phyloP scores from a whole-genome alignment of 92 coral and sea anemone genomes.

The Zoanthus sociatus region DNA sequence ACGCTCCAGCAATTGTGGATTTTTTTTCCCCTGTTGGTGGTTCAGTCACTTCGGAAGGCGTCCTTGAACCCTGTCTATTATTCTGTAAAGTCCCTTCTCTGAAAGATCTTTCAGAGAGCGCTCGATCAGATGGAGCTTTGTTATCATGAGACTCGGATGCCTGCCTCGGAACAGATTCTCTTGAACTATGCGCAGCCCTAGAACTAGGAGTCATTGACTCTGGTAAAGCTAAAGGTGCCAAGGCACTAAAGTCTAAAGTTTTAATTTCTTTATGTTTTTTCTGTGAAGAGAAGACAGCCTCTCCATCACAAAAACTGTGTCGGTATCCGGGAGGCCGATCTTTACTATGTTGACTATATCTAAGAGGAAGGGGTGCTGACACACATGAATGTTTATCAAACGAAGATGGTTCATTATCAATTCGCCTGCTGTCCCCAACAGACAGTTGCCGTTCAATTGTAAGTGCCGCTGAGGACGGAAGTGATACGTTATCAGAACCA shows the following conservation, averaged over 20 bases:
- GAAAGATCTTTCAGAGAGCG: constrained; percentile 65
- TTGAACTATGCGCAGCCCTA: constrained; percentile 52
- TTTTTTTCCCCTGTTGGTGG: constrained; percentile 50
- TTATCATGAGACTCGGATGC: not conserved
- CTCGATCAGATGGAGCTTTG: constrained; percentile 60
- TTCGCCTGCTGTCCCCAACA: not conserved
- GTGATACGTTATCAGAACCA: constrained; percentile 86
- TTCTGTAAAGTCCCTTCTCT: constrained; percentile 57
- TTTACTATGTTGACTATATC: constrained; percentile 52
- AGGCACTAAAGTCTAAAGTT: constrained; percentile 42
- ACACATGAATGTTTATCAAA: constrained; percentile 87
- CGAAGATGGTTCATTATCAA: constrained; percentile 48
- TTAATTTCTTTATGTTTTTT: constrained; percentile 39
- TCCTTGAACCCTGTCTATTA: constrained; percentile 71
- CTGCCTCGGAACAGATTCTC: constrained; percentile 27
- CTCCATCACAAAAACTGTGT: constrained; percentile 72
- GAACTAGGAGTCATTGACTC: constrained; percentile 70
- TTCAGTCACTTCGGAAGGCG: constrained; percentile 81
- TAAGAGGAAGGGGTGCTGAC: constrained; percentile 83
- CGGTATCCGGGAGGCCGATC: constrained; percentile 80
- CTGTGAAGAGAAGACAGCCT: not conserved
- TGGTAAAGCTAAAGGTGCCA: constrained; percentile 84
- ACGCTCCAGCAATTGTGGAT: constrained; percentile 80
- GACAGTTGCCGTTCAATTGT: constrained; percentile 74
- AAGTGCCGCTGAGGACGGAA: constrained; percentile 92